phyloP scores from a whole-genome alignment of 2,113 vertebrate species.

The Nesospiza acunhae region DNA sequence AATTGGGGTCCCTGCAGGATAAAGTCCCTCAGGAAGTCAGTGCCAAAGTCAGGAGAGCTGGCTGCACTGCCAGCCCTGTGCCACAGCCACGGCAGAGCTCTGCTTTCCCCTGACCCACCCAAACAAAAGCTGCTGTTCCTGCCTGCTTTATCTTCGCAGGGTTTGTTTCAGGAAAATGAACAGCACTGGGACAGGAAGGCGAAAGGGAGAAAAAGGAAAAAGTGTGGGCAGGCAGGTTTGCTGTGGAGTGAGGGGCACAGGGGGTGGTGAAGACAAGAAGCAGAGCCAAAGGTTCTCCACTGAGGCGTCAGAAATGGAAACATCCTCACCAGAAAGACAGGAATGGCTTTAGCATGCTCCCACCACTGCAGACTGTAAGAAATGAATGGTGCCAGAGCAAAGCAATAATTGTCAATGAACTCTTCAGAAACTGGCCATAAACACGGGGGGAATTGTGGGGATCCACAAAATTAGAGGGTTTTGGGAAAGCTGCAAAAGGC shows the following conservation, averaged over 20 bases:
- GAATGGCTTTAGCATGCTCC: background rate
- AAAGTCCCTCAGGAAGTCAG: background rate
- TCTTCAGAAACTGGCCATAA: background rate
- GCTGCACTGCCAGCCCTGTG: background rate
- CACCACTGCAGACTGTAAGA: background rate
- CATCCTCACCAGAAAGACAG: background rate
- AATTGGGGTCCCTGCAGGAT: background rate
- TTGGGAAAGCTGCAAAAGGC: no score
- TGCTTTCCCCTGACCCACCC: background rate
- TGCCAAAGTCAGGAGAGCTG: background rate
- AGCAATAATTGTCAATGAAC: background rate
- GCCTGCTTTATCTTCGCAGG: background rate
- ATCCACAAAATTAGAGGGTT: no score
- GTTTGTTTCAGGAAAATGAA: background rate
- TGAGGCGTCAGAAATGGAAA: background rate
- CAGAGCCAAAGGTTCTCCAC: background rate
- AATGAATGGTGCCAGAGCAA: background rate
- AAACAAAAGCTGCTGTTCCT: background rate
- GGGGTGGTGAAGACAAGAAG: background rate
- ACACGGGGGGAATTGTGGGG: background rate
- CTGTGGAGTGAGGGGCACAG: background rate
- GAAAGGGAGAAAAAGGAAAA: background rate
- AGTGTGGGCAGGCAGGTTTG: background rate
- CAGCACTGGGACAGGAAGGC: background rate
- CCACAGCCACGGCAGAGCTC: background rate